These are phyloP conservation scores for Brachyptera putata DNA, from an alignment of 2,888 invertebrate genomes.

Conservation along the genomic window DNA sequence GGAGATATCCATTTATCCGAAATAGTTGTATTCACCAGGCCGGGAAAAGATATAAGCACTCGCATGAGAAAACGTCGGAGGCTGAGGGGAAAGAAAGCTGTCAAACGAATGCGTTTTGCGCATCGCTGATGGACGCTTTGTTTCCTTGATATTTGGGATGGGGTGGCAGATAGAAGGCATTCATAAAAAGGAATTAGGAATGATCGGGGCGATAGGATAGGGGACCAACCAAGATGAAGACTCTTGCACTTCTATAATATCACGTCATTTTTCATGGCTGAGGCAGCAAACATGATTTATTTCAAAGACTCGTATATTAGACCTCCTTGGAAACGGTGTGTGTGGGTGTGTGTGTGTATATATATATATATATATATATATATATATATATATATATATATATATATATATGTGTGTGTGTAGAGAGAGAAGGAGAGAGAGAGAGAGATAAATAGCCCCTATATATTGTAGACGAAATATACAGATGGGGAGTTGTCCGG, in stretches of 20 bases:
- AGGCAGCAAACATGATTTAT: conserved; percentile 23
- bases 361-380: no score
- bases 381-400: no score
- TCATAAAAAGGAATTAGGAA: conserved; percentile 19
- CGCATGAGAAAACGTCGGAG: neutral
- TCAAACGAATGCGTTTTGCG: conserved; percentile 20
- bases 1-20: no score
- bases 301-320: conserved; percentile 6
- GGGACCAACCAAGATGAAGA: no score
- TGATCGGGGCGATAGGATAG: conserved; percentile 11
- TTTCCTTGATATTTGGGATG: neutral
- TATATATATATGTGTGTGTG: no score
- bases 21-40: no score
- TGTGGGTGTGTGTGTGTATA: no score
- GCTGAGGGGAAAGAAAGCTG: conserved; percentile 8
- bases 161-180: conserved; percentile 15
- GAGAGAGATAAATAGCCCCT: no score
- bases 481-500: no score
- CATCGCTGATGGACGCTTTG: conserved; percentile 17
- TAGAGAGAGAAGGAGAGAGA: neutral
- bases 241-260: conserved; percentile 22
- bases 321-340: no score
- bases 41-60: conserved; percentile 9
- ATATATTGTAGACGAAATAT: no score
- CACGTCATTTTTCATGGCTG: conserved; percentile 20